phyloP scores from a whole-genome alignment of 2,797 vertebrate genomes.

The Bradypodion ventrale region DNA sequence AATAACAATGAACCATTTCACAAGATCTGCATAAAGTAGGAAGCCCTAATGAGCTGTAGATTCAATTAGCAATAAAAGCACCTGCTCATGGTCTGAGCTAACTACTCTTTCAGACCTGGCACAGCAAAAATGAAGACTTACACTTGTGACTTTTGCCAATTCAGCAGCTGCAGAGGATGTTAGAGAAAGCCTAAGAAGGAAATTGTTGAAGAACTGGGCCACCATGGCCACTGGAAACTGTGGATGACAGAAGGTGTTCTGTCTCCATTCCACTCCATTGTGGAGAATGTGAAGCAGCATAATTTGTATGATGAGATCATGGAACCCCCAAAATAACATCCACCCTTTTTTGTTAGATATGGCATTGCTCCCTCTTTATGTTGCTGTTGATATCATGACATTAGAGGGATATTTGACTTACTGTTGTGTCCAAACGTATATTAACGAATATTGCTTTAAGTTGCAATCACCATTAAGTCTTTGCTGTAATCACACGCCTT shows the following conservation, averaged over 20 bases:
- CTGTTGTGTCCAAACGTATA: too few species aligned
- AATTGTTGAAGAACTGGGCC: background rate
- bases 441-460: too few species aligned
- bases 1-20: conserved; percentile 11
- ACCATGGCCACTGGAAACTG: background rate
- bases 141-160: conserved; percentile 18
- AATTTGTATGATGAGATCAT: background rate
- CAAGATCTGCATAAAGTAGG: conserved; percentile 17
- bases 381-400: too few species aligned
- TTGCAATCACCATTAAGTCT: too few species aligned
- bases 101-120: background rate
- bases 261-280: background rate
- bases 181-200: background rate
- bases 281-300: background rate
- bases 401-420: too few species aligned
- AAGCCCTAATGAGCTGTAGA: conserved; percentile 14
- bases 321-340: background rate
- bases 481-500: too few species aligned
- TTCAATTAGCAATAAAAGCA: conserved; percentile 37
- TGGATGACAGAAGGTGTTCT: background rate
- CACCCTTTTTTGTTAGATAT: too few species aligned
- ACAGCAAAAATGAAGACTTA: background rate
- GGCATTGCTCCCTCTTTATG: too few species aligned
- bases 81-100: background rate
- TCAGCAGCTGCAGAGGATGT: conserved; percentile 18